Evolutionary conservation across 2,113 vertebrate species (phyloP).

Genomic region (Cyphomyrus plagiostoma): DNA sequence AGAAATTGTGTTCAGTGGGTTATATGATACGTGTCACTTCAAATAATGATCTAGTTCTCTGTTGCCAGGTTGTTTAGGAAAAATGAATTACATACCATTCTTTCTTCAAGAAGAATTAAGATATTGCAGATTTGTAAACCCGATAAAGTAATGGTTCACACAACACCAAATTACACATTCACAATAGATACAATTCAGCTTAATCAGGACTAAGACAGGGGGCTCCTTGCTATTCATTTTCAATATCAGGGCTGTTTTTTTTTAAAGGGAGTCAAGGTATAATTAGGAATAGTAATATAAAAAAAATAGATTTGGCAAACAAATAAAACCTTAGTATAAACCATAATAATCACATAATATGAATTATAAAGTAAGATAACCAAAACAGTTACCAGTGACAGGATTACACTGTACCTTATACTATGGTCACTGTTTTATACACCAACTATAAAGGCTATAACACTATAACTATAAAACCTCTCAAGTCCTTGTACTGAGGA

Average conservation of each 20-base stretch:
- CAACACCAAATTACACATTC: neutral
- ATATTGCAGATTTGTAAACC: neutral
- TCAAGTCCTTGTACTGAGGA: neutral
- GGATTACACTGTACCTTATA: neutral
- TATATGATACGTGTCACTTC: conserved; percentile 16
- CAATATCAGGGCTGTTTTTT: neutral
- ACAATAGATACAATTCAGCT: neutral
- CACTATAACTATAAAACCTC: neutral
- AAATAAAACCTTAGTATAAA: neutral
- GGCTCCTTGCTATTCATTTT: neutral
- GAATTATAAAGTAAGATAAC: neutral
- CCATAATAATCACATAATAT: neutral
- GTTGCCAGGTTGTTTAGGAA: neutral
- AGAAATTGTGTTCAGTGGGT: neutral
- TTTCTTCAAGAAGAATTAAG: neutral
- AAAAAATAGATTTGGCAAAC: neutral
- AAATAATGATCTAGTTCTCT: neutral
- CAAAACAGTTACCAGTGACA: neutral
- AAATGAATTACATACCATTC: neutral
- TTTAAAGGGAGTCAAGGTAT: neutral
- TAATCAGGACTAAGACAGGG: neutral
- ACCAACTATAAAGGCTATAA: neutral
- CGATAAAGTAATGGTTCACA: neutral
- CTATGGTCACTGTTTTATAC: neutral
- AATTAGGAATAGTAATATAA: neutral